Conservation (phyloP, 2,797 vertebrate species). For the Macropodus opercularis region DNA sequence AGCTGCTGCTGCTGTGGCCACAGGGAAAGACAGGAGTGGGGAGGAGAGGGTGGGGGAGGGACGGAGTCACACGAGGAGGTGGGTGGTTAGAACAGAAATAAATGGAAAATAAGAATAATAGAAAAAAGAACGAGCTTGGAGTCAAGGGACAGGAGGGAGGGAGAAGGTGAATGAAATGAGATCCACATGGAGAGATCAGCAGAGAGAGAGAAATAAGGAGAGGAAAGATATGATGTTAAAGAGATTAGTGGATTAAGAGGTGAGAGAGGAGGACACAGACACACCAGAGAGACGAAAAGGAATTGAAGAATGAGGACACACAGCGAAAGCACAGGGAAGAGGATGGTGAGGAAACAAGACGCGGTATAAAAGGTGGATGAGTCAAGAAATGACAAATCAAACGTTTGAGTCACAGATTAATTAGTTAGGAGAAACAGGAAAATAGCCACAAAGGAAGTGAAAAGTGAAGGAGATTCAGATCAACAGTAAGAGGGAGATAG, state of each 20-base stretch:
- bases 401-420: conserved; percentile 44
- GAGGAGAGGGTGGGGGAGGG: not conserved
- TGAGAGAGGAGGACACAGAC: conserved; percentile 36
- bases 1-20: conserved; percentile 94
- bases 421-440: conserved; percentile 40
- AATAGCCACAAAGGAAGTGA: conserved; percentile 27
- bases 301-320: conserved; percentile 26
- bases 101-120: conserved; percentile 15
- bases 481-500: conserved; percentile 35
- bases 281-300: conserved; percentile 10
- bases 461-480: conserved; percentile 44
- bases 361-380: not conserved
- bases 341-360: conserved; percentile 5
- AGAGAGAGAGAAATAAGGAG: conserved; percentile 44
- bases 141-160: not conserved
- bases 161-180: conserved; percentile 34
- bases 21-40: conserved; percentile 49
- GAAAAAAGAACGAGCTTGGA: conserved; percentile 7
- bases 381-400: conserved; percentile 24
- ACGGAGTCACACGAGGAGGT: conserved; percentile 13
- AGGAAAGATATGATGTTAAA: conserved; percentile 45
- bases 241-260: conserved; percentile 52
- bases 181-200: conserved; percentile 38
- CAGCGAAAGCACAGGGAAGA: conserved; percentile 6
- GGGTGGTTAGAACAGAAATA: conserved; percentile 44